Evolutionary conservation across 2,888 invertebrate species (phyloP).

Genomic region (Argyra leucocephala): DNA sequence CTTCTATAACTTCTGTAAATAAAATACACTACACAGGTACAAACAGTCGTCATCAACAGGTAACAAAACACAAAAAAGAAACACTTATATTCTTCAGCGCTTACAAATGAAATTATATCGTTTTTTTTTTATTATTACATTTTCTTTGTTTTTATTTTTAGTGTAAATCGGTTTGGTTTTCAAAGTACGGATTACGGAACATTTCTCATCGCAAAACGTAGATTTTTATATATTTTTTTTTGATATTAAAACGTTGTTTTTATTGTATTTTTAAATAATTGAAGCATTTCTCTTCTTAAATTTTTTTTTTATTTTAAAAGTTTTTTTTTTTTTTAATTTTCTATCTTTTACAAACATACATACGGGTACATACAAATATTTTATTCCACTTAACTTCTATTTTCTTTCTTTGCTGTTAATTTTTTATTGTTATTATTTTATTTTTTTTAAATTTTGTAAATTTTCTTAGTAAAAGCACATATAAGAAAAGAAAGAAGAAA

Average conservation of each 20-base stretch:
- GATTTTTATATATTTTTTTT: neutral
- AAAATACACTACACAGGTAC: neutral
- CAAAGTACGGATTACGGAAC: neutral
- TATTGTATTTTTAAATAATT: neutral
- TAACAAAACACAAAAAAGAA: too few relatives aligned
- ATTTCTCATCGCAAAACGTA: neutral
- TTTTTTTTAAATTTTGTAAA: neutral
- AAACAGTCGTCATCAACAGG: neutral
- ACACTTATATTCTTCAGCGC: neutral
- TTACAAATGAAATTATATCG: neutral
- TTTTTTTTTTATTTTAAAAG: neutral
- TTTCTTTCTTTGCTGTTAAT: neutral
- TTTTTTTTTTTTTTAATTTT: neutral
- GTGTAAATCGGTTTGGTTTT: neutral
- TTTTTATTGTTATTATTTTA: neutral
- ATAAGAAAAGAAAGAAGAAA: neutral
- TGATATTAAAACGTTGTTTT: too few relatives aligned
- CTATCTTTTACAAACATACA: too few relatives aligned
- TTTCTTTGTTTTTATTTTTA: too few relatives aligned
- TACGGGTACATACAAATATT: too few relatives aligned
- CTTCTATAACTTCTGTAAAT: neutral
- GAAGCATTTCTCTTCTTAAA: neutral
- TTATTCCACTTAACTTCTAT: constrained; percentile 4
- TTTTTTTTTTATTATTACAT: neutral
- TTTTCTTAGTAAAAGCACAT: neutral